Evolutionary conservation across 23 tunicate species (phyloP).

Genomic region (Ascidia mentula): DNA sequence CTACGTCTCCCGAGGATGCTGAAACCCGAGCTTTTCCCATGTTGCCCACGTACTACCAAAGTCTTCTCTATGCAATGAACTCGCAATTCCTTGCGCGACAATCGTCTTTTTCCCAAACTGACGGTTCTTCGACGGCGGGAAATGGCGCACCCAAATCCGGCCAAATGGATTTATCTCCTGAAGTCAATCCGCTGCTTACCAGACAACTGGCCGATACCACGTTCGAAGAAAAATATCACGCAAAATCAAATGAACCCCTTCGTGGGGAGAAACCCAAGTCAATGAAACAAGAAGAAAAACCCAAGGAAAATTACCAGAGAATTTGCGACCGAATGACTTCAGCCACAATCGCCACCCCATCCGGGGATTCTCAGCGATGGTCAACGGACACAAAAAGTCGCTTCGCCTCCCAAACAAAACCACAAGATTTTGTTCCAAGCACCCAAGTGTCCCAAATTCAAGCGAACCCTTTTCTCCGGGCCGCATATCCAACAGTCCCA

Average conservation of each 20-base stretch:
- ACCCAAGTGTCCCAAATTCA: too few relatives aligned
- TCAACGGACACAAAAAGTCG: too few relatives aligned
- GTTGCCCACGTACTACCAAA: slow-evolving; percentile 55
- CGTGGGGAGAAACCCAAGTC: background rate
- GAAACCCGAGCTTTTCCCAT: slow-evolving; percentile 3
- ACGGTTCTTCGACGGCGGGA: background rate
- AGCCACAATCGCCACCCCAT: background rate
- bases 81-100: slow-evolving; percentile 44
- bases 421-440: too few relatives aligned
- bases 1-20: background rate
- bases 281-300: background rate
- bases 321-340: background rate
- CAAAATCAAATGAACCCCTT: background rate
- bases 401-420: too few relatives aligned
- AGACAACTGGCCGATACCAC: slow-evolving; percentile 3
- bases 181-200: background rate
- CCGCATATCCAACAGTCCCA: background rate
- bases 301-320: too few relatives aligned
- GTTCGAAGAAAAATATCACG: background rate
- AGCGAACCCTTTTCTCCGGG: background rate
- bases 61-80: slow-evolving; percentile 60
- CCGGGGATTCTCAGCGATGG: background rate
- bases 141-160: slow-evolving; percentile 4
- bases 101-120: background rate
- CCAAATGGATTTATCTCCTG: background rate